Base-by-base conservation (phyloP, 37 sponge, comb jelly and placozoan genomes). In the Diacarnus erythraeanus region DNA sequence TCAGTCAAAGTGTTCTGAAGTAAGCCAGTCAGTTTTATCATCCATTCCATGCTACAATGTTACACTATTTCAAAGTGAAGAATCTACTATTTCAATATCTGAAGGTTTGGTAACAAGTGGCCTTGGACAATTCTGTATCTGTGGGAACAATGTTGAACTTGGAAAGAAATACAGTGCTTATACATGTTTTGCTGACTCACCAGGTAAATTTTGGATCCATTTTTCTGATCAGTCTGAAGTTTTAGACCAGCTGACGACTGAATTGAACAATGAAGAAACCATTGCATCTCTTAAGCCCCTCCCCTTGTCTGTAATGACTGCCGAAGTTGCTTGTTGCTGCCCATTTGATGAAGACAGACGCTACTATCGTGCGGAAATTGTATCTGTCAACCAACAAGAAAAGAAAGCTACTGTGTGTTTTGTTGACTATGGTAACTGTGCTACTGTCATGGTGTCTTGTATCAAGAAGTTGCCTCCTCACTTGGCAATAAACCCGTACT, bases 401-500 rank as follows among this genome's bases (percentile, higher is more conserved):
- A 42, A 65, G 1, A 42, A 81, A 77, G 89, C 81, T 1, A 63
- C 71, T 18, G 86, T 94, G 1, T 67, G 77, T 27, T 94, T 82
- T 59, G 83, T 84, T 31, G 95, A 94, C 78, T 94, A 91, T 44
- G 95, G 95, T 1, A 87, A 94, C 74, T 69, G 44, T 2, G 64
- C 71, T 33, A 40, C 33, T n/a, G 66, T 80, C 23, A 29, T 42
- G 18, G 25, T 74, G 30, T 30, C 31, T 12, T 77, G 54, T 26
- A 22, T 88, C 17, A 57, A 42, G 15, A 47, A 63, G 43, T 56
- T 92, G 8, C 74, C 84, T 0, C 33, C 60, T 29, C 31, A 1
- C 20, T 35, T 92, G 57, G 42, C 64, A 5, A 4, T 37, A 0
- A 10, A 8, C 33, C 89, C 92, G 23, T 83, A 43, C 17, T 80